These are phyloP conservation scores for Gallinago paraguaiae DNA, from an alignment of 2,113 vertebrate genomes.

Conservation along the genomic window DNA sequence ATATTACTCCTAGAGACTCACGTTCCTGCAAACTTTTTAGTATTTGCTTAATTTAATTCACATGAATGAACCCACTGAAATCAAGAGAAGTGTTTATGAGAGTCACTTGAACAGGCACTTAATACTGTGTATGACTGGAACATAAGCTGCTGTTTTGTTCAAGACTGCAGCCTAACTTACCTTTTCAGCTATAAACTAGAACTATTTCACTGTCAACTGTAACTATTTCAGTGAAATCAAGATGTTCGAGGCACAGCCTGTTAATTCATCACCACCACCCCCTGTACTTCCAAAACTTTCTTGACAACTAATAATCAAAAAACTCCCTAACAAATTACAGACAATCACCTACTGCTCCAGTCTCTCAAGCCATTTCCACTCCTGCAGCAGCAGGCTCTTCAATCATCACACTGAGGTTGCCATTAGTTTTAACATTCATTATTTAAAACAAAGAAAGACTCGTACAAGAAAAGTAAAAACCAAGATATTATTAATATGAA, in stretches of 20 bases:
- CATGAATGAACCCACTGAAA: constrained; percentile 19
- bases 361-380: neutral
- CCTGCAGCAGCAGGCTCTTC: neutral
- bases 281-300: neutral
- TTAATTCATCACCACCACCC: neutral
- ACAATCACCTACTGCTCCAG: neutral
- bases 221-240: neutral
- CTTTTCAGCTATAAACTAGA: neutral
- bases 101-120: neutral
- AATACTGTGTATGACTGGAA: neutral
- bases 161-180: neutral
- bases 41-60: constrained; percentile 19
- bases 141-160: neutral
- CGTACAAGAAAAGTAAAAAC: neutral
- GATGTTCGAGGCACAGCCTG: neutral
- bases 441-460: neutral
- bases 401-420: neutral
- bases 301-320: neutral
- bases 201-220: neutral
- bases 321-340: neutral
- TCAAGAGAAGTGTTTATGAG: constrained; percentile 22
- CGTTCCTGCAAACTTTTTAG: constrained; percentile 1
- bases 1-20: neutral
- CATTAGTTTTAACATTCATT: neutral
- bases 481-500: neutral